Evolutionary conservation across 1,140 invertebrate genomes (phyloP), one percentile per base, ranked within the genome.

Genomic region (Amphibalanus amphitrite): DNA sequence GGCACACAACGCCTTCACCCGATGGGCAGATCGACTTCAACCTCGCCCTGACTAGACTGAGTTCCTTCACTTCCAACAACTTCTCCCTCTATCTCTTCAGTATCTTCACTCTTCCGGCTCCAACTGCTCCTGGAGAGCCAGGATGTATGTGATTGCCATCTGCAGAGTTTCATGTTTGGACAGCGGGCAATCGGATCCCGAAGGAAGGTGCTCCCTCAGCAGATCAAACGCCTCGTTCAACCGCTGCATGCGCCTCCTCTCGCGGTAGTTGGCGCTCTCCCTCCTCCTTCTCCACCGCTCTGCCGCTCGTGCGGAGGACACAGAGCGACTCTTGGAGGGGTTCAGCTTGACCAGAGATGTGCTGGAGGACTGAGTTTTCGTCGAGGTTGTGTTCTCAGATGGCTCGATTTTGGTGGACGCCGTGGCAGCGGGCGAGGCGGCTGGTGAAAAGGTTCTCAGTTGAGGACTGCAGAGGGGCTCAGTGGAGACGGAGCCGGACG

Each of bases 151-250:
- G 26, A 67, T 67, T 4, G 65, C 65, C 65, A 67, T 67, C 65
- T 67, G 65, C 3, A 67, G 65, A 1, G 65, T 67, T 26, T 67
- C 65, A 28, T 67, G 65, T 28, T 67, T 67, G 65, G 65, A 67
- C n/a, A 67, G 65, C 15, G n/a, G 65, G 23, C 28, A 28, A 26
- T 28, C 65, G 17, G 20, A 3, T 8, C 65, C 65, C 26, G 10
- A 8, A 26, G 65, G 65, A 1, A 67, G 28, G 28, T 67, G 65
- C 3, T 28, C 26, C 26, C 65, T 10, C 65, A 67, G 65, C 17
- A 28, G n/a, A 28, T 67, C 65, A 17, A 67, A 67, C 65, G 17
- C 65, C n/a, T 67, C 65, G 28, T 67, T 67, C 10, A 67, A 26
- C n/a, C 65, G 65, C 28, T 67, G 65, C 65, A 67, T 67, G n/a